Evolutionary conservation across 2,113 vertebrate species (phyloP).

Genomic region (Rhombomys opimus): DNA sequence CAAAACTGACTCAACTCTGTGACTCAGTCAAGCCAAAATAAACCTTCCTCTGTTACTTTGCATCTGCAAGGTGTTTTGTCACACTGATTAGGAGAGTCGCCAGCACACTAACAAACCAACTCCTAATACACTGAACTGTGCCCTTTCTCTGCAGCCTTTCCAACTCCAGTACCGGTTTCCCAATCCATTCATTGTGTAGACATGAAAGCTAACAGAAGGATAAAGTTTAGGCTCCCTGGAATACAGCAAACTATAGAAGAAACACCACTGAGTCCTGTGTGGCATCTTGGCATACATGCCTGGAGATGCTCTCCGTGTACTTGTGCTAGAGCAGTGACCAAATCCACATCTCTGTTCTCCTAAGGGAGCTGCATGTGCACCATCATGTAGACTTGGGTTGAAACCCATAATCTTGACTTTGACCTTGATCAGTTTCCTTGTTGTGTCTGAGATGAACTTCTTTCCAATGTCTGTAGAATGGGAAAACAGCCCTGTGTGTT

Average conservation of each 20-base stretch:
- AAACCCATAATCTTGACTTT: not conserved
- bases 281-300: not conserved
- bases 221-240: not conserved
- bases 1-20: no score
- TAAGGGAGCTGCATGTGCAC: not conserved
- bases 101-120: not conserved
- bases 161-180: not conserved
- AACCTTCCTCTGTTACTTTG: not conserved
- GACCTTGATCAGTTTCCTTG: not conserved
- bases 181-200: not conserved
- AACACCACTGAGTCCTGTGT: not conserved
- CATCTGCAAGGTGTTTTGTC: not conserved
- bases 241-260: constrained; percentile 14
- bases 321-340: rapidly evolving
- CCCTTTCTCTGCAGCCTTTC: not conserved
- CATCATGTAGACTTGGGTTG: not conserved
- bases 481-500: rapidly evolving
- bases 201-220: not conserved
- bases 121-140: not conserved
- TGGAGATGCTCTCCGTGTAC: not conserved
- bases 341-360: not conserved
- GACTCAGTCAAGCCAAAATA: not conserved
- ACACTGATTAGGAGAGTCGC: not conserved
- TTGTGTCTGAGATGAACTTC: not conserved
- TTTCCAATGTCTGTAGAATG: not conserved